Conservation (phyloP, 2,113 vertebrate species). For the Callipepla californica region DNA sequence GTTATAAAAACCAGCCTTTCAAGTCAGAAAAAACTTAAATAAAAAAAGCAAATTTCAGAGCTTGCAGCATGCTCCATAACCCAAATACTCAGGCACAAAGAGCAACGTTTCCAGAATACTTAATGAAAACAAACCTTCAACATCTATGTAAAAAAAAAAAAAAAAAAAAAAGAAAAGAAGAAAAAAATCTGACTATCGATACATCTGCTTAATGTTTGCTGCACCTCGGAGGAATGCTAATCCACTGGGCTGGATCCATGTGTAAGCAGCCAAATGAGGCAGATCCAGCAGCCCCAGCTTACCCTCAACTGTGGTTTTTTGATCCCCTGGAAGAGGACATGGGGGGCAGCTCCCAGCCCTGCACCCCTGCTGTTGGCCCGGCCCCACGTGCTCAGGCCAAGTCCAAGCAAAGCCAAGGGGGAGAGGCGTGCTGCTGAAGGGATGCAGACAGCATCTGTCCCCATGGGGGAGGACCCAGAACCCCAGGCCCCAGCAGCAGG, state of each 20-base stretch:
- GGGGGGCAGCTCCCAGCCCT: not conserved
- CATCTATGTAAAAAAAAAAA: not conserved
- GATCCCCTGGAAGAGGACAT: not conserved
- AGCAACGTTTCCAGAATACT: constrained; percentile 1
- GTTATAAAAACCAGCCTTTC: constrained; percentile 81
- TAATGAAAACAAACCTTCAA: constrained; percentile 52
- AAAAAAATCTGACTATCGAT: not conserved
- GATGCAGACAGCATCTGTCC: not conserved
- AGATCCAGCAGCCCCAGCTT: not conserved
- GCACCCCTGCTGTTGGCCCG: rapidly evolving
- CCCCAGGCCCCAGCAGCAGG: not conserved
- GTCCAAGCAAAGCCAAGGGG: not conserved
- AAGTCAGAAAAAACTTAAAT: constrained; percentile 67
- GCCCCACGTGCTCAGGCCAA: not conserved
- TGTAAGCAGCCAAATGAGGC: not conserved
- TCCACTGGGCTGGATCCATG: rapidly evolving
- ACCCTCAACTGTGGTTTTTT: not conserved
- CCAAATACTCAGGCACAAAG: not conserved
- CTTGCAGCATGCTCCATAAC: constrained; percentile 19
- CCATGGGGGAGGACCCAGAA: rapidly evolving
- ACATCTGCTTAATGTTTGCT: not conserved
- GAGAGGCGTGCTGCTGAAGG: rapidly evolving
- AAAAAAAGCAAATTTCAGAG: constrained; percentile 71
- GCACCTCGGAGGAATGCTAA: not conserved
- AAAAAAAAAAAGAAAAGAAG: not conserved